A percentile compares a stretch with the other conserved stretches of the same genome.
Evolutionary conservation across 2,113 vertebrate species (phyloP).

Genomic region (Atractosteus spatula): DNA sequence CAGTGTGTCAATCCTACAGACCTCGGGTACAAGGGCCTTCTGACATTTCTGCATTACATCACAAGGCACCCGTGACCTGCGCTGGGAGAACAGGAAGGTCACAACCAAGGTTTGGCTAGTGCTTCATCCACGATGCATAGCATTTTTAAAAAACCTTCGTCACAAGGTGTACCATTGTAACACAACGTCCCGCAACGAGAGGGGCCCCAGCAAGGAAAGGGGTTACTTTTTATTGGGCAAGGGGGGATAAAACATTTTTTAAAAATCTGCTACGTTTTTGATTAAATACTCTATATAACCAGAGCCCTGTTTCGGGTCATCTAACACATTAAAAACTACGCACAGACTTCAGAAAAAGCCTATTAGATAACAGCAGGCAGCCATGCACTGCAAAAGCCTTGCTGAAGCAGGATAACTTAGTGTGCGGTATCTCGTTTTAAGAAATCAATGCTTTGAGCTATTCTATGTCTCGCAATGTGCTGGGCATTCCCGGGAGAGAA

Average conservation of each 20-base stretch:
- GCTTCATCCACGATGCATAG: constrained; percentile 70
- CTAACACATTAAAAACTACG: too few species aligned
- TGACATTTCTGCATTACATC: constrained; percentile 79
- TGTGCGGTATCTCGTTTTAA: too few species aligned
- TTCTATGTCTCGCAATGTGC: too few species aligned
- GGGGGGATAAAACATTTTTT: not conserved
- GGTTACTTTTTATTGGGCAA: not conserved
- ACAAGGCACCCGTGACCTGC: constrained; percentile 73
- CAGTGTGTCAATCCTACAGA: constrained; percentile 68
- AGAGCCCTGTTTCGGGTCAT: too few species aligned
- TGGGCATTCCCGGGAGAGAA: too few species aligned
- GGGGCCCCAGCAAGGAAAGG: constrained; percentile 4
- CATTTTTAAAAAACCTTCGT: constrained; percentile 49
- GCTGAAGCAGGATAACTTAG: too few species aligned
- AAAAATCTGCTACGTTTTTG: not conserved
- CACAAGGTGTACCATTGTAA: constrained; percentile 63
- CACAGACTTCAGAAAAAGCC: too few species aligned
- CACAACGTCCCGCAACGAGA: constrained; percentile 63
- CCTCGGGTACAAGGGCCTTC: constrained; percentile 63
- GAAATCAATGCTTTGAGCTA: too few species aligned
- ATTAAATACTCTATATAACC: too few species aligned
- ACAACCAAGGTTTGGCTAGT: constrained; percentile 63
- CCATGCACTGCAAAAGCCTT: too few species aligned
- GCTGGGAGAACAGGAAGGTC: constrained; percentile 40
- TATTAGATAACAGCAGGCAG: too few species aligned